Evolutionary conservation across 2,113 vertebrate species (phyloP), one percentile per base, ranked within the genome.

Genomic region (Kryptolebias marmoratus): DNA sequence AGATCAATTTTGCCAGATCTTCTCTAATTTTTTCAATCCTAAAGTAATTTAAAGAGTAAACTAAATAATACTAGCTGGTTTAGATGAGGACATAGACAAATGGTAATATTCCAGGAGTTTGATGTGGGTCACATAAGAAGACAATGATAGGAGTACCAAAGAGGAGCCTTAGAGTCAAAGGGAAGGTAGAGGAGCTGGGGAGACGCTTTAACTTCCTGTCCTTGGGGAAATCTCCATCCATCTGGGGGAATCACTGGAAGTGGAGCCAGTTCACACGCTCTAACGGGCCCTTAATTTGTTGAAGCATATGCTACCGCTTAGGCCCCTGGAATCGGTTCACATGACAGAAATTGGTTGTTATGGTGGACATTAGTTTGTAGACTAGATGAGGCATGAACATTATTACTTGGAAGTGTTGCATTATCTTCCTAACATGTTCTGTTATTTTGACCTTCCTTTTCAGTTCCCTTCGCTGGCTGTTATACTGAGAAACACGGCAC

Each of bases 221-320:
- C 78, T 81, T 28, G 5, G 83, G 86, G 89, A 92, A 85, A 91
- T 85, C 81, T 83, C 62, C 72, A 72, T 89, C 88, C 84, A 88
- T 92, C 87, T 88, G 88, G 87, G 58, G 85, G 75, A 83, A 76
- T 73, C 10, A 22, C 60, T 55, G 79, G 79, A 58, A 87, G 74
- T 61, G 4, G 68, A 85, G 77, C 80, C 87, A 86, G 80, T 85
- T 83, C 84, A 75, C 75, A 81, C 66, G 72, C 75, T 78, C 76
- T 68, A 77, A 87, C 82, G 78, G 74, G 61, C 82, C 52, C 70
- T 82, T 90, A 74, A 90, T 90, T 89, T 89, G 64, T 58, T 52
- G 73, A 88, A 90, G 86, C 88, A 91, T 90, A 88, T 91, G 90
- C 80, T 69, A 53, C 71, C 44, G 54, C 75, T 89, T 88, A 81